A percentile compares a stretch with the other conserved stretches of the same genome.
Evolutionary conservation across 1,140 invertebrate genomes (phyloP).

Genomic region (Hydropsyche tenuis): DNA sequence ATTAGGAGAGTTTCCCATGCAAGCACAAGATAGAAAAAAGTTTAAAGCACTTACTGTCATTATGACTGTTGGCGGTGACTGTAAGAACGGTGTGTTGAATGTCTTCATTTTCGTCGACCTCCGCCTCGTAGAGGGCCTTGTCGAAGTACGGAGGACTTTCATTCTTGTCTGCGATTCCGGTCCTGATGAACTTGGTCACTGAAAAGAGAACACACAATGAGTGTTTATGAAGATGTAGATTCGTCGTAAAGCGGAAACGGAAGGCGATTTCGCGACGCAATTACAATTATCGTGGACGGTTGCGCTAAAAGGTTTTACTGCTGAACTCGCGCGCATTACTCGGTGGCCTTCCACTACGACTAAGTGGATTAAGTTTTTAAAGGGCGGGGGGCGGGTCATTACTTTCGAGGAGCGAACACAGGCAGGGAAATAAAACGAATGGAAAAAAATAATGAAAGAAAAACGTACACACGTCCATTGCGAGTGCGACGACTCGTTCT

Average conservation of each 20-base stretch:
- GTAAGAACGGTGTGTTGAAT: conserved; percentile 72
- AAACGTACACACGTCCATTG: background rate
- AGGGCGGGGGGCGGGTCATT: conserved; percentile 3
- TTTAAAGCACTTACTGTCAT: conserved; percentile 70
- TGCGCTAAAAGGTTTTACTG: conserved; percentile 32
- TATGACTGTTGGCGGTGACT: conserved; percentile 72
- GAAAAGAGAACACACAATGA: conserved; percentile 52
- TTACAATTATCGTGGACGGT: conserved; percentile 34
- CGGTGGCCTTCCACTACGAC: conserved; percentile 8
- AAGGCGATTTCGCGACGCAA: conserved; percentile 20
- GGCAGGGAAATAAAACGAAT: background rate
- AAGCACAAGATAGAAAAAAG: conserved; percentile 36
- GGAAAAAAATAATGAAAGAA: background rate
- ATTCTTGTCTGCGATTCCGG: conserved; percentile 69
- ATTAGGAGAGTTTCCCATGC: too few species aligned
- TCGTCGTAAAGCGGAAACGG: background rate
- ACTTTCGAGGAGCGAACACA: conserved; percentile 15
- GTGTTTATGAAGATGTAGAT: too few species aligned
- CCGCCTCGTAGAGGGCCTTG: conserved; percentile 71
- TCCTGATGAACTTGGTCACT: conserved; percentile 64
- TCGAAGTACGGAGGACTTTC: conserved; percentile 76
- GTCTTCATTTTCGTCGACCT: conserved; percentile 75
- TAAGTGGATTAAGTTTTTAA: conserved; percentile 46
- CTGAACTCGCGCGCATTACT: conserved; percentile 11
- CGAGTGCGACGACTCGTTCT: too few species aligned